Conservation (phyloP, 2,888 invertebrate species). For the Yponomeuta cagnagella region DNA sequence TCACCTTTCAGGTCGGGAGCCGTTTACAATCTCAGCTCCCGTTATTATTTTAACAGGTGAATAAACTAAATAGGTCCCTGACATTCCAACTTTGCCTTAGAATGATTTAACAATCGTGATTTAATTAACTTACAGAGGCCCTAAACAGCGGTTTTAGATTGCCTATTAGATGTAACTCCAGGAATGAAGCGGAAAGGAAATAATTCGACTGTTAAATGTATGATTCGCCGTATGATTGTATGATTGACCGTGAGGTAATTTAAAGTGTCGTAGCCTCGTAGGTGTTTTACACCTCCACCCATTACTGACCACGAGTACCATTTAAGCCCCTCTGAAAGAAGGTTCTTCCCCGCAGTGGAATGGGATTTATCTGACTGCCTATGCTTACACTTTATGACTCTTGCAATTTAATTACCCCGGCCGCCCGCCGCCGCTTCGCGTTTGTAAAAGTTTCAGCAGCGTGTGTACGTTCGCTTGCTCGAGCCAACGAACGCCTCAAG, state of each 20-base stretch:
- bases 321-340: too few species aligned
- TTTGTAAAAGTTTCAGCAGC: constrained; percentile 67
- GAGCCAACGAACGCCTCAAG: constrained; percentile 54
- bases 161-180: too few species aligned
- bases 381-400: constrained; percentile 32
- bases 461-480: constrained; percentile 60
- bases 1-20: constrained; percentile 41
- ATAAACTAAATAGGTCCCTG: not conserved
- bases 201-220: too few species aligned
- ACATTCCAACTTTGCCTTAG: not conserved
- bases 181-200: too few species aligned
- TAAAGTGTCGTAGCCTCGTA: too few species aligned
- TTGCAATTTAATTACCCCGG: constrained; percentile 47
- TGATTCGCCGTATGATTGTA: too few species aligned
- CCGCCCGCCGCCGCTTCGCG: constrained; percentile 49
- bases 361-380: not conserved
- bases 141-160: not conserved
- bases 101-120: too few species aligned
- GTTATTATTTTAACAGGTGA: constrained; percentile 42
- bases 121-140: too few species aligned
- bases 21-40: constrained; percentile 28
- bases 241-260: too few species aligned
- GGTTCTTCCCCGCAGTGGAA: too few species aligned
- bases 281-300: too few species aligned
- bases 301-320: too few species aligned